A percentile compares a stretch with the other conserved stretches of the same genome.
Evolutionary conservation across 2,797 vertebrate genomes (phyloP).

Genomic region (Sebastes vulpes): DNA sequence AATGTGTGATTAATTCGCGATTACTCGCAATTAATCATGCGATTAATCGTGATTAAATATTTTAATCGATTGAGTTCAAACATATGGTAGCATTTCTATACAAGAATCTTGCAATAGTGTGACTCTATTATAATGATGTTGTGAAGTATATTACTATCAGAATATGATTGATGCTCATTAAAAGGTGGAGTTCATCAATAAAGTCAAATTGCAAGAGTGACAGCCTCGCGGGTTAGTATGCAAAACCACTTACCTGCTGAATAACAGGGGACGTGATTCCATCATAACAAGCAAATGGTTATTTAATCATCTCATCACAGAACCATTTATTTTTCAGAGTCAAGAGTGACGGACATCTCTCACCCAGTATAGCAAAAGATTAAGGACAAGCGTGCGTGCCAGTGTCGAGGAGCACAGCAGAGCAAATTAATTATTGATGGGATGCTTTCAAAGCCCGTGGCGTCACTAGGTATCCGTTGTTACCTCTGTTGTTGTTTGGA

Average conservation of each 20-base stretch:
- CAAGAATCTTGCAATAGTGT: not conserved
- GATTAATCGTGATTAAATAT: too few species aligned
- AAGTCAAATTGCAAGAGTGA: not conserved
- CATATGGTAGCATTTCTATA: not conserved
- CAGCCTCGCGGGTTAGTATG: not conserved
- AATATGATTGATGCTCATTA: not conserved
- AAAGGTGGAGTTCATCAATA: not conserved
- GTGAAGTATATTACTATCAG: not conserved
- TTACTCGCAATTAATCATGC: too few species aligned
- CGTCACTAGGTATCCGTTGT: conserved; percentile 75
- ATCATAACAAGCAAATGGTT: conserved; percentile 7
- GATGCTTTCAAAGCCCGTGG: conserved; percentile 66
- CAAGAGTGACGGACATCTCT: conserved; percentile 49
- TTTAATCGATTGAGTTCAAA: too few species aligned
- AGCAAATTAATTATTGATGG: conserved; percentile 75
- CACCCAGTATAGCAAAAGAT: conserved; percentile 29
- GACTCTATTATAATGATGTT: not conserved
- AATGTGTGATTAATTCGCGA: too few species aligned
- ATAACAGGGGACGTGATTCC: conserved; percentile 3
- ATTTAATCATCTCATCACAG: conserved; percentile 37
- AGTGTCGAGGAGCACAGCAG: conserved; percentile 55
- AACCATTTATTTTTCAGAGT: conserved; percentile 23
- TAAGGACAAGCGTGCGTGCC: conserved; percentile 53
- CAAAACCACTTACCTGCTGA: not conserved
- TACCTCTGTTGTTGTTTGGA: conserved; percentile 67